Base-by-base conservation (phyloP, 2,888 invertebrate genomes). In the Falcaria lacertinaria region DNA sequence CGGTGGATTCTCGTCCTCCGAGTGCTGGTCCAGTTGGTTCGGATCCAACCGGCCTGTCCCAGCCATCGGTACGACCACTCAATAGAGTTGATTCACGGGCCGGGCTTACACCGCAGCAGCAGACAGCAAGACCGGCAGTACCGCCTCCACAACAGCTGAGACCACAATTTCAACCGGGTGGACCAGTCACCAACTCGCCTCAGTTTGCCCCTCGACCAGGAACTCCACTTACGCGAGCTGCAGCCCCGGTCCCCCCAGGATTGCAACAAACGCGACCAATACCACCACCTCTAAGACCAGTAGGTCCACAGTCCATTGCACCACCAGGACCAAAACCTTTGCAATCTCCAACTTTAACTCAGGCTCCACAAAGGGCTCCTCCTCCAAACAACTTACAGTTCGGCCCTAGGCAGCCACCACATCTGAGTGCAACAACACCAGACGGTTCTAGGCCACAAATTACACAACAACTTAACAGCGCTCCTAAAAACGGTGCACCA, bases 321-420 rank as follows among this genome's bases (percentile, higher is more conserved):
- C 74, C 76, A 34, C 83, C 75, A 60, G 80, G 76, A 16, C 74
- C 70, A 7, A 72, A 83, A 49, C 79, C 79, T 15, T 45, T 69
- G 25, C 83, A 80, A 44, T 73, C 77, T 34, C 80, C 78, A 11
- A 71, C 73, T 33, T 55, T 70, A 37, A 52, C 64, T 14, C 84
- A 78, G 47, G 73, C 73, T 33, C 70, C 69, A 14, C 83, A 80
- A 57, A 78, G 91, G 57, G 81, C 83, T 55, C 81, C 82, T 51
- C 84, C 85, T 40, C 90, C 91, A 33, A 87, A 78, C 50, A 87
- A 80, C 54, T 66, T 89, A 33, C 88, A 88, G 60, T 88, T 88
- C 51, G 90, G 88, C 41, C 90, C 90, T 6, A 77, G 90, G 55
- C 89, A 88, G 51, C 83, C 82, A 11, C 74, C 72, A 44, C 63